Conservation (phyloP, 2,797 vertebrate genomes). For the Ambastaia sidthimunki region DNA sequence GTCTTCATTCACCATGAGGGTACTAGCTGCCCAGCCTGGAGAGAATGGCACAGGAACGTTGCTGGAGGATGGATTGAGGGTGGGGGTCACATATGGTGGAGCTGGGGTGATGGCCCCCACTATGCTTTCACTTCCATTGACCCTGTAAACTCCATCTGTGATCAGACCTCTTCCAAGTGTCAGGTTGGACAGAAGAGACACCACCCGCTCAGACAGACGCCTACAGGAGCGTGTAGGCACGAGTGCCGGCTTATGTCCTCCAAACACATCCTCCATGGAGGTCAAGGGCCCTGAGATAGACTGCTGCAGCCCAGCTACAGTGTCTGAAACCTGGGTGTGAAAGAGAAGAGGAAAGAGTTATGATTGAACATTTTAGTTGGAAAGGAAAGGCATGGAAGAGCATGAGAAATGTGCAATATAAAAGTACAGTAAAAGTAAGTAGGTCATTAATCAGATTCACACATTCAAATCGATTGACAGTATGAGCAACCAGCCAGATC, state of each 20-base stretch:
- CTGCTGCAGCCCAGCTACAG: slow-evolving; percentile 78
- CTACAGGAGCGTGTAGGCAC: slow-evolving; percentile 84
- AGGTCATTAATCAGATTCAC: slow-evolving; percentile 61
- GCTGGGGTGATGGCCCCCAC: slow-evolving; percentile 69
- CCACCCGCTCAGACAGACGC: slow-evolving; percentile 82
- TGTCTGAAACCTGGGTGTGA: slow-evolving; percentile 82
- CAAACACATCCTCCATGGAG: slow-evolving; percentile 86
- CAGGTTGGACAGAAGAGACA: slow-evolving; percentile 83
- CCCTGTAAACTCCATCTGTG: slow-evolving; percentile 66
- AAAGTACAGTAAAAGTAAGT: slow-evolving; percentile 36
- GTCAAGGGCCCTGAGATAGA: slow-evolving; percentile 83
- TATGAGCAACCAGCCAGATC: slow-evolving; percentile 60
- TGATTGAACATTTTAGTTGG: background rate
- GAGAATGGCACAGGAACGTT: slow-evolving; percentile 72
- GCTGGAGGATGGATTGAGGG: slow-evolving; percentile 60
- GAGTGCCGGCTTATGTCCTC: slow-evolving; percentile 83
- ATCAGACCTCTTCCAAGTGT: slow-evolving; percentile 76
- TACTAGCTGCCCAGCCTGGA: slow-evolving; percentile 84
- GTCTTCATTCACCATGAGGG: slow-evolving; percentile 87
- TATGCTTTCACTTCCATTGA: slow-evolving; percentile 71
- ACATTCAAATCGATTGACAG: slow-evolving; percentile 62
- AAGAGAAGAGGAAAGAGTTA: slow-evolving; percentile 22
- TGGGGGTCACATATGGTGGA: slow-evolving; percentile 74
- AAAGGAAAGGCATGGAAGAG: slow-evolving; percentile 2
- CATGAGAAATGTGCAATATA: background rate